phyloP scores from a whole-genome alignment of 2,113 vertebrate genomes.

The Ramphastos sulfuratus region DNA sequence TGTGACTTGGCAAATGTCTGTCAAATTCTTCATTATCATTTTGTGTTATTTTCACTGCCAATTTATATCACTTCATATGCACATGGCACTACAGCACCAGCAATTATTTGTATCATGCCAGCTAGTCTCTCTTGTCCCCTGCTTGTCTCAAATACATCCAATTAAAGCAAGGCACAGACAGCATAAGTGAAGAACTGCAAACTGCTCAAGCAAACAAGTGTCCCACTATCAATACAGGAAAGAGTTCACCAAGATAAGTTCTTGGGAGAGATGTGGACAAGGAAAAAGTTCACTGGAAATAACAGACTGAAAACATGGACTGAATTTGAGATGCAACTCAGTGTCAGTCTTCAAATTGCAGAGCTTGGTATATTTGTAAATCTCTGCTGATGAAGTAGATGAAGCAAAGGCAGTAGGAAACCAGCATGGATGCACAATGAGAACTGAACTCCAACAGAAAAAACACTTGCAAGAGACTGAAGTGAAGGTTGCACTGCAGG shows the following conservation, averaged over 20 bases:
- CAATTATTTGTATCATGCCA: neutral
- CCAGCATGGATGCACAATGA: neutral
- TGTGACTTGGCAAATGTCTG: neutral
- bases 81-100: slow-evolving; percentile 4
- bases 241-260: neutral
- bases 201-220: neutral
- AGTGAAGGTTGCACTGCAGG: neutral
- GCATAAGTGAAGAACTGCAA: neutral
- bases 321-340: neutral
- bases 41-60: slow-evolving; percentile 2
- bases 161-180: neutral
- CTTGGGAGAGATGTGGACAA: neutral
- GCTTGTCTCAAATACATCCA: neutral
- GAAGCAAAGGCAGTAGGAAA: neutral
- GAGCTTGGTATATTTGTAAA: neutral
- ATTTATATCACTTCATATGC: slow-evolving; percentile 19
- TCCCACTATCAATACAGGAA: neutral
- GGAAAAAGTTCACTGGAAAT: neutral
- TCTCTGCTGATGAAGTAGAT: neutral
- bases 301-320: neutral
- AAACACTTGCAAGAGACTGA: neutral
- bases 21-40: slow-evolving; percentile 41
- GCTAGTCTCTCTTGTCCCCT: neutral
- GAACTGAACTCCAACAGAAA: neutral
- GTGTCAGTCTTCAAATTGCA: neutral